Evolutionary conservation across 2,888 invertebrate species (phyloP), one percentile per base, ranked within the genome.

Genomic region (Pocota personata): DNA sequence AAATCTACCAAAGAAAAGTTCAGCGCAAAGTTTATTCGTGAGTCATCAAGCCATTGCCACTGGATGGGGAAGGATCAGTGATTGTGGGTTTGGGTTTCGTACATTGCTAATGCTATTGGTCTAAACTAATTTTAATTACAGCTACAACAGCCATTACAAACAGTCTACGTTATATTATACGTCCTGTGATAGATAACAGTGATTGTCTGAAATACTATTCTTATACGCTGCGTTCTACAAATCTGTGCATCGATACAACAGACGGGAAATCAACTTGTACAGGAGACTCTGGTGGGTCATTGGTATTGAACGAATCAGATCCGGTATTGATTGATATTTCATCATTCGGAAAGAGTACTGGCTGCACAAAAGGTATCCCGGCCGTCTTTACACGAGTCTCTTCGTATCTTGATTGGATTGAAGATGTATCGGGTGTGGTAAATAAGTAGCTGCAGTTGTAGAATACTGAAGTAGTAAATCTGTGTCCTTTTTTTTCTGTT

Each of bases 211-310:
- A 14, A 6, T 40, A 40, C 14, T 40, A 40, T 14, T 14, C 14
- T 0, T 14, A 14, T 1, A 6, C 40, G 14, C 2, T 40, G 4
- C 14, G 14, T 3, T 5, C 40, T 5, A 14, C 14, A 14, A 82
- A 88, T 24, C 87, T 89, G n/a, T 89, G 89, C 60, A 88, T 89
- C 43, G 87, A 80, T 55, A 88, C 88, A 14, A 87, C 87, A 2
- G 88, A 87, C 0, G 88, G 88, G 27, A 32, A 32, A 1, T 89
- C 89, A 1, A 88, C 88, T 35, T 89, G 89, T 58, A 86, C 55
- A 0, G 89, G 89, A 1, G 89, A 89, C 32, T 89, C 89, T 0
- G 89, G 89, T 4, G 89, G 90, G 3, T 89, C 90, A 21, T 62
- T 90, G 77, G 89, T 89, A 8, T 1, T 60, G 3, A 12, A 58